Conservation (phyloP, 2,888 invertebrate genomes). For the Cataglyphis albicans region DNA sequence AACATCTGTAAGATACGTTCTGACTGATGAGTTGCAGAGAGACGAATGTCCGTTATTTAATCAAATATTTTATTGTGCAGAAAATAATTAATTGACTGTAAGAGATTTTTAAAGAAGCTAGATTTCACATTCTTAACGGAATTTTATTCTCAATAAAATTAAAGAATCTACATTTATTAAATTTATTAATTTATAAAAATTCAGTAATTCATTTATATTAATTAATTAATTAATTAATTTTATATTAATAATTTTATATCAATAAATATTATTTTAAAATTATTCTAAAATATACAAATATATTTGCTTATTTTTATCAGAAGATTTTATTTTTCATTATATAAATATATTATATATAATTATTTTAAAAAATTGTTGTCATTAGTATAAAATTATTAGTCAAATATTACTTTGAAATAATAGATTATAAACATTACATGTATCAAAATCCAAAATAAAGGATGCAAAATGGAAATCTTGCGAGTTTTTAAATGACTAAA, state of each 20-base stretch:
- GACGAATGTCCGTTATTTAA: not conserved
- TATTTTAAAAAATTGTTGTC: not conserved
- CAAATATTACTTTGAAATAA: not conserved
- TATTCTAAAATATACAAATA: not conserved
- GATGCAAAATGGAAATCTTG: not conserved
- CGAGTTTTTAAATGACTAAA: conserved; percentile 2
- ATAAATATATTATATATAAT: not conserved
- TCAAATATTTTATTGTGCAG: not conserved
- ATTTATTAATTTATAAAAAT: too few relatives aligned
- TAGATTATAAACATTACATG: not conserved
- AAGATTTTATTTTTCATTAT: not conserved
- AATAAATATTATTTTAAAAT: not conserved
- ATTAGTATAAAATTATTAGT: not conserved
- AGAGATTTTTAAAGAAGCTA: not conserved
- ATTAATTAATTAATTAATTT: not conserved
- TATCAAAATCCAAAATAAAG: not conserved
- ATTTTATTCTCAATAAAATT: not conserved
- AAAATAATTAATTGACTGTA: not conserved
- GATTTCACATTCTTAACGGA: not conserved
- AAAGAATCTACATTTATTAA: not conserved
- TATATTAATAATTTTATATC: not conserved
- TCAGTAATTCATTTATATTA: too few relatives aligned
- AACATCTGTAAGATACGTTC: conserved; percentile 14
- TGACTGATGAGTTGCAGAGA: not conserved
- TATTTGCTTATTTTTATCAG: not conserved